These are phyloP conservation scores for Macrochelys suwanniensis DNA, from an alignment of 2,797 vertebrate species.

Conservation along the genomic window DNA sequence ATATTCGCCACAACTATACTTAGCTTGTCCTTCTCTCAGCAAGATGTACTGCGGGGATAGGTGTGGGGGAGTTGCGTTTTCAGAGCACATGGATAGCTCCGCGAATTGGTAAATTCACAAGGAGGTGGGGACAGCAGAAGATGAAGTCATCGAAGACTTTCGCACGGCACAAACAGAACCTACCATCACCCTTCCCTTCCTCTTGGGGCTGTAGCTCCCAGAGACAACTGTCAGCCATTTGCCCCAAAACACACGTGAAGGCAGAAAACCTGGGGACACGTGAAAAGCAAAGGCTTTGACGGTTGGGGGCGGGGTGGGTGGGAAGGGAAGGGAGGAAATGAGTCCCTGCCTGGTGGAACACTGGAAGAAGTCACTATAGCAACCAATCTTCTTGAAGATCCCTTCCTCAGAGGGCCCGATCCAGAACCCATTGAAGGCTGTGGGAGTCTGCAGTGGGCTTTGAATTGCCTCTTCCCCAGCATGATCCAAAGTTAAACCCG, in stretches of 20 bases:
- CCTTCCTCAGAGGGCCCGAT: neutral
- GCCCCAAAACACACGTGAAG: neutral
- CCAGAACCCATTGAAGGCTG: neutral
- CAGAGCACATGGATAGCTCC: neutral
- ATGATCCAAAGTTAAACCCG: neutral
- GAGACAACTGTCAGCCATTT: neutral
- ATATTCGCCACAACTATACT: neutral
- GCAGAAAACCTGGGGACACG: neutral
- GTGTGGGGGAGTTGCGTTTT: neutral
- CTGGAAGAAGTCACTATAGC: neutral
- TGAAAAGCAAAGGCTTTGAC: neutral
- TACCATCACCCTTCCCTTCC: neutral
- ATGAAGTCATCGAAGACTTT: neutral
- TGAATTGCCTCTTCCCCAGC: accelerated
- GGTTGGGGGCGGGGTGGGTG: no score
- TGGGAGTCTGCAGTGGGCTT: neutral
- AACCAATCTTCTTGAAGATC: neutral
- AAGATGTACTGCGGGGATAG: neutral
- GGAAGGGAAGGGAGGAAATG: no score
- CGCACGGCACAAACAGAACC: neutral
- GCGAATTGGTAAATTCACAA: neutral
- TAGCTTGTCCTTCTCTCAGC: neutral
- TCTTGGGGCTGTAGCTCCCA: conserved; percentile 25
- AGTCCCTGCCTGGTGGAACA: neutral
- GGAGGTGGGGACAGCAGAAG: neutral